phyloP scores from a whole-genome alignment of 2,888 invertebrate species.

The Acholoe squamosa region DNA sequence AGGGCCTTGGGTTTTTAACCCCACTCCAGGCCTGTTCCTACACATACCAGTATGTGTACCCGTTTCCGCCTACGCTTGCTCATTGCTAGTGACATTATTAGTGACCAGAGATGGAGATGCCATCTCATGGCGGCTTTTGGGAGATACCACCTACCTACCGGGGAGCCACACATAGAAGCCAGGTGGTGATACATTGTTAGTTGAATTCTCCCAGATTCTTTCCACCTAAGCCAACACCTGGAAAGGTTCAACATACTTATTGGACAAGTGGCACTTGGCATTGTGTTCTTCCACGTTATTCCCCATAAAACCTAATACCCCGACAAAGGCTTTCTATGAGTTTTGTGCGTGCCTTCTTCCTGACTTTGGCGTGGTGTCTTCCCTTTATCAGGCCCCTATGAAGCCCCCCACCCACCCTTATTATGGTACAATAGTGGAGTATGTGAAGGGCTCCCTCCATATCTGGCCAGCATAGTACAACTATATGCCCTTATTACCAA shows the following conservation, averaged over 20 bases:
- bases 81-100: neutral
- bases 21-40: neutral
- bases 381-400: too few species aligned
- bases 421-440: too few species aligned
- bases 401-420: too few species aligned
- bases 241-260: neutral
- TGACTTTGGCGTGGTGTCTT: too few species aligned
- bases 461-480: too few species aligned
- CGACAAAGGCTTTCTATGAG: too few species aligned
- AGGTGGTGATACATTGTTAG: neutral
- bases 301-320: too few species aligned
- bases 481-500: too few species aligned
- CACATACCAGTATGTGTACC: neutral
- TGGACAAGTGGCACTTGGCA: too few species aligned
- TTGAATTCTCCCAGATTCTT: neutral
- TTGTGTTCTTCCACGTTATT: too few species aligned
- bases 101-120: neutral
- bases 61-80: neutral
- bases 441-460: too few species aligned
- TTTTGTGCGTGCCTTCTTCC: too few species aligned
- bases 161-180: neutral
- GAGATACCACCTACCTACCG: neutral
- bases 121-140: neutral
- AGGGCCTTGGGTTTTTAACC: neutral
- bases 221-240: neutral